phyloP scores from a whole-genome alignment of 1,140 invertebrate genomes.

The Vanessa tameamea region DNA sequence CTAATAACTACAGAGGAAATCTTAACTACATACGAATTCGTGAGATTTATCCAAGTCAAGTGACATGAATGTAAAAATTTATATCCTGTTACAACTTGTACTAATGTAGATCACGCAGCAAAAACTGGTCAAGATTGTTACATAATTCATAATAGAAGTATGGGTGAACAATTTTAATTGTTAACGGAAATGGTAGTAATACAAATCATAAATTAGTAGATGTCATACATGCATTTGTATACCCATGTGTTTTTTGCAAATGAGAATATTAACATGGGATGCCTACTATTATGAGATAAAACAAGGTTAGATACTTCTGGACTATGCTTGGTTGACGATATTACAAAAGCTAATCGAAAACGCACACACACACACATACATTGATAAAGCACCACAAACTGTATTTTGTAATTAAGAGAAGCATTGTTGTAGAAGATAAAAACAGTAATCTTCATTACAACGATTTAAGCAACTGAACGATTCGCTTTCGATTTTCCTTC shows the following conservation, averaged over 20 bases:
- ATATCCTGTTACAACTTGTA: constrained; percentile 41
- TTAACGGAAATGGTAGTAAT: constrained; percentile 31
- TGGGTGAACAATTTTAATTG: constrained; percentile 39
- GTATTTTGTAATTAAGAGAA: neutral
- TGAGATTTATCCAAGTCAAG: constrained; percentile 21
- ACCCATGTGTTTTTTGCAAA: neutral
- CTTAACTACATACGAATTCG: neutral
- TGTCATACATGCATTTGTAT: neutral
- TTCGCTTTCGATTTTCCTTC: constrained; percentile 62
- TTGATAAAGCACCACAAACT: neutral
- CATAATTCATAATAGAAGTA: constrained; percentile 35
- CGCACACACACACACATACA: neutral
- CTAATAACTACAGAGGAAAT: constrained; percentile 6
- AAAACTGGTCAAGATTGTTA: constrained; percentile 30
- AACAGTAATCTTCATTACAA: constrained; percentile 2
- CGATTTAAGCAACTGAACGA: constrained; percentile 35
- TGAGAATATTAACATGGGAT: neutral
- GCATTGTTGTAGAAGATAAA: neutral
- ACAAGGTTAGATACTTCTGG: too few relatives aligned
- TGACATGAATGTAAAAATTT: constrained; percentile 35
- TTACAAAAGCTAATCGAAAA: neutral
- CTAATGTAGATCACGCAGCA: constrained; percentile 38
- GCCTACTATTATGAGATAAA: too few relatives aligned
- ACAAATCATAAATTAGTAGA: neutral
- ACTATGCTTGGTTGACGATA: too few relatives aligned